Percentiles rank a stretch among this genome's conserved stretches.
These are phyloP conservation scores for Pristionchus japonicus DNA, from an alignment of 2,888 invertebrate species.

Conservation along the genomic window DNA sequence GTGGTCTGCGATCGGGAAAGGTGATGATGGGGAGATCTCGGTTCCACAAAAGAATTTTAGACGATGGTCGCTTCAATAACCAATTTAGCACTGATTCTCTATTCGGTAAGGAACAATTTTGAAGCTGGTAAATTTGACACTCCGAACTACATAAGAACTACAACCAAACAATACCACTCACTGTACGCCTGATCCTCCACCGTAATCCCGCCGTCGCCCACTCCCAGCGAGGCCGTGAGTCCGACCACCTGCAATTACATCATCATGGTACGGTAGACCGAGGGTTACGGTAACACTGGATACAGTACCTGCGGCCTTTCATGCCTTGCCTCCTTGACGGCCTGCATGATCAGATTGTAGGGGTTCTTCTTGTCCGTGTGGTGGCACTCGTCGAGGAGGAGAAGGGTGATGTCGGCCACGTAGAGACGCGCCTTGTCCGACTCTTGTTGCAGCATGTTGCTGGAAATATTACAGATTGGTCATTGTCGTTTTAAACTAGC, in stretches of 20 bases:
- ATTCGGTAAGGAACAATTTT: too few species aligned
- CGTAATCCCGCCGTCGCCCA: neutral
- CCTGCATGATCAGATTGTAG: slow-evolving; percentile 47
- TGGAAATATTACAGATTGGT: neutral
- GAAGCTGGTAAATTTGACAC: too few species aligned
- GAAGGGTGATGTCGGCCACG: slow-evolving; percentile 19
- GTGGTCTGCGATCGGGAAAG: too few species aligned
- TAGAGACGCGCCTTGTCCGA: neutral
- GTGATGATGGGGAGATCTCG: too few species aligned
- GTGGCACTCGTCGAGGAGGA: slow-evolving; percentile 46
- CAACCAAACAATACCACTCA: too few species aligned
- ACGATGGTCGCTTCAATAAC: too few species aligned
- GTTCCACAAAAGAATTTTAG: too few species aligned
- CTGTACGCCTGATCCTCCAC: slow-evolving; percentile 25
- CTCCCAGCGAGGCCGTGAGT: slow-evolving; percentile 43
- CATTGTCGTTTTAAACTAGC: too few species aligned
- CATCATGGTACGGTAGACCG: too few species aligned
- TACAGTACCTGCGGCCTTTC: slow-evolving; percentile 23
- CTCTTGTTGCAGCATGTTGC: neutral
- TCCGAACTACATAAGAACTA: too few species aligned
- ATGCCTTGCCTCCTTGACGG: neutral
- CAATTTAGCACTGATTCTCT: too few species aligned
- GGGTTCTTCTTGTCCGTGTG: slow-evolving; percentile 47
- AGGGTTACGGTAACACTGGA: neutral
- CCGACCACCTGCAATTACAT: slow-evolving; percentile 43